A percentile compares a stretch with the other conserved stretches of the same genome.
These are phyloP conservation scores for Litoditis marina DNA, from an alignment of 2,888 invertebrate species.

Conservation along the genomic window DNA sequence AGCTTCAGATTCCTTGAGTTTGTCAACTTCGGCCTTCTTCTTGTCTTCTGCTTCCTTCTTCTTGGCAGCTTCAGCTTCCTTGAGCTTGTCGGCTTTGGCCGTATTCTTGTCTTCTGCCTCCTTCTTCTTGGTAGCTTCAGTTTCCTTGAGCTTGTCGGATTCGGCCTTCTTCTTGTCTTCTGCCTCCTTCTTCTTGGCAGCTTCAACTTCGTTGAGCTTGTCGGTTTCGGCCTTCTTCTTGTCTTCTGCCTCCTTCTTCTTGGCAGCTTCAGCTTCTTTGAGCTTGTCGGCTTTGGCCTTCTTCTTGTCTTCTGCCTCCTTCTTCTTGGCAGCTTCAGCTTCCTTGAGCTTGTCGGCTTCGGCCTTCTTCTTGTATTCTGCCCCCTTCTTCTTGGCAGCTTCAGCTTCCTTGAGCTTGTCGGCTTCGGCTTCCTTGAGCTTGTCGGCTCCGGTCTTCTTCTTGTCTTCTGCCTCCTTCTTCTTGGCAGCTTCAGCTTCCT, in stretches of 20 bases:
- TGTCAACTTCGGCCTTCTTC: background rate
- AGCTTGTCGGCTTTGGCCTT: background rate
- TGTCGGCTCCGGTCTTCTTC: background rate
- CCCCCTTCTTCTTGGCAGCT: conserved; percentile 5
- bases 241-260: conserved; percentile 1
- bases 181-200: background rate
- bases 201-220: conserved; percentile 2
- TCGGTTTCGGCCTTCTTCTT: conserved; percentile 11
- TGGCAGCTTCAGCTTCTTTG: background rate
- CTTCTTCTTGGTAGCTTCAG: conserved; percentile 4
- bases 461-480: conserved; percentile 3
- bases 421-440: background rate
- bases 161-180: conserved; percentile 4
- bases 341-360: conserved; percentile 7
- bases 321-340: conserved; percentile 3
- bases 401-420: background rate
- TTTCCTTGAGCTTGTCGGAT: conserved; percentile 6
- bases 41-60: conserved; percentile 1
- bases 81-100: conserved; percentile 2
- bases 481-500: background rate
- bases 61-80: conserved; percentile 11
- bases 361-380: conserved; percentile 1
- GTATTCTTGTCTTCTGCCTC: background rate
- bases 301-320: conserved; percentile 3
- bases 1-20: conserved; percentile 3